These are phyloP conservation scores for Drosophila nigricruria DNA, from an alignment of 2,888 invertebrate species.

Conservation along the genomic window DNA sequence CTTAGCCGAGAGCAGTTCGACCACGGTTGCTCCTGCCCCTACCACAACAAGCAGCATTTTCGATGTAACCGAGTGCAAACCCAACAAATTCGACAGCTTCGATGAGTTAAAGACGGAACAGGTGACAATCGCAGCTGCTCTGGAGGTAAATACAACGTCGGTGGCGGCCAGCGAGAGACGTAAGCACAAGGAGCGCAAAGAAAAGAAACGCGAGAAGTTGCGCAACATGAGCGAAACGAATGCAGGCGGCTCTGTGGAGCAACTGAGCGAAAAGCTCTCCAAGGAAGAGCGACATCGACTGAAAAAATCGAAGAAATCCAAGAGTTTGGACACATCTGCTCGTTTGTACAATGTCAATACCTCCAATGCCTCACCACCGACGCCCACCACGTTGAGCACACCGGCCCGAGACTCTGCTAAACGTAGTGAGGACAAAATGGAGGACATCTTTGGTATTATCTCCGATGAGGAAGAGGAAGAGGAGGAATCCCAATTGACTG, in stretches of 20 bases:
- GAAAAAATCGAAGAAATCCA: conserved; percentile 87
- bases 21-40: neutral
- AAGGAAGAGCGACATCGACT: conserved; percentile 85
- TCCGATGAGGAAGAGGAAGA: conserved; percentile 92
- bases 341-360: conserved; percentile 56
- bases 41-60: conserved; percentile 44
- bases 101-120: conserved; percentile 86
- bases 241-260: conserved; percentile 63
- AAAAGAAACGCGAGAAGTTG: conserved; percentile 84
- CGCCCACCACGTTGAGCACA: conserved; percentile 23
- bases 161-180: conserved; percentile 75
- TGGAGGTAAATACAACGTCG: neutral
- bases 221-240: conserved; percentile 72
- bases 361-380: conserved; percentile 27
- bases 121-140: conserved; percentile 11
- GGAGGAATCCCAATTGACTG: conserved; percentile 82
- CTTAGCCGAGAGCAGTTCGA: conserved; percentile 34
- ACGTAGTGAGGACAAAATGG: conserved; percentile 94
- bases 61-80: conserved; percentile 56
- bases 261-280: conserved; percentile 71
- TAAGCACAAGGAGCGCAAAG: conserved; percentile 85
- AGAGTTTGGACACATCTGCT: conserved; percentile 74
- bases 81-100: conserved; percentile 85
- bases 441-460: conserved; percentile 94
- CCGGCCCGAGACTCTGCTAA: conserved; percentile 80